Conservation (phyloP, 2,888 invertebrate species). For the Limnephilus auricula region DNA sequence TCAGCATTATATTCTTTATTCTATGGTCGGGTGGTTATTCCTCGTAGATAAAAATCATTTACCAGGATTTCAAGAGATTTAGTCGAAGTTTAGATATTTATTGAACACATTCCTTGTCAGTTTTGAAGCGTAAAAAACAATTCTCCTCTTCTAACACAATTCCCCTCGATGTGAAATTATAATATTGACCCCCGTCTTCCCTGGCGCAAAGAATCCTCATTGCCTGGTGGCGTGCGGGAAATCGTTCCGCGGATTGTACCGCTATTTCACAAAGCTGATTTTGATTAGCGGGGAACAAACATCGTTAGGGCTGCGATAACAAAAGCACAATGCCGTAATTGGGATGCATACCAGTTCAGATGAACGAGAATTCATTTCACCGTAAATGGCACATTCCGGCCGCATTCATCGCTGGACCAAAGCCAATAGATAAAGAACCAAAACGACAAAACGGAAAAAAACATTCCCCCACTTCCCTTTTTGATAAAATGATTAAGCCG, state of each 20-base stretch:
- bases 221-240: conserved; percentile 16
- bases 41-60: too few relatives aligned
- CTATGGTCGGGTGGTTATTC: too few relatives aligned
- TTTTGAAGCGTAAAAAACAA: not conserved
- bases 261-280: conserved; percentile 24
- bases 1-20: too few relatives aligned
- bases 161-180: not conserved
- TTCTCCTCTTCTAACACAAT: not conserved
- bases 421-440: not conserved
- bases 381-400: not conserved
- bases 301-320: conserved; percentile 36
- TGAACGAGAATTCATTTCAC: not conserved
- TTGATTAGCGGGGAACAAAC: conserved; percentile 29
- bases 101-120: not conserved
- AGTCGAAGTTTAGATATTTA: too few relatives aligned
- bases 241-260: not conserved
- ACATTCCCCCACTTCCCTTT: not conserved
- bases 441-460: not conserved
- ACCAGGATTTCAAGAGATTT: too few relatives aligned
- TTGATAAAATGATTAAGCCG: not conserved
- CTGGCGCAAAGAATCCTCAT: not conserved
- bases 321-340: not conserved
- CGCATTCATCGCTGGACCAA: not conserved
- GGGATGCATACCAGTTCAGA: not conserved
- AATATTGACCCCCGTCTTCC: not conserved